Evolutionary conservation across 1,140 invertebrate species (phyloP), one percentile per base, ranked within the genome.

Genomic region (Drosophila pachea): DNA sequence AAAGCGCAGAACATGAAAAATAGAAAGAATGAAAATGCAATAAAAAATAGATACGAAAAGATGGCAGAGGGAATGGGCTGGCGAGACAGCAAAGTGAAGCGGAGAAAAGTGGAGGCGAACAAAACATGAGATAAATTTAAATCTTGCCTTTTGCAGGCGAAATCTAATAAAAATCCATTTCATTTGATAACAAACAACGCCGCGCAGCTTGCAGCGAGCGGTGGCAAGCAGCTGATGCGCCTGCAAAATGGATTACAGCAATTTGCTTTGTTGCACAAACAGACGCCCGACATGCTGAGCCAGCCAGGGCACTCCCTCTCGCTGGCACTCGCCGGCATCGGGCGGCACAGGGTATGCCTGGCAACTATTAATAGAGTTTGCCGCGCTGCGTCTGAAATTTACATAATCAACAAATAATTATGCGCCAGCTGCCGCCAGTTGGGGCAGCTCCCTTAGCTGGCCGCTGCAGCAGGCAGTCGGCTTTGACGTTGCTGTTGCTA

Each of bases 361-460:
- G 64, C 58, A 65, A 76, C 76, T 77, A 82, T 82, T 78, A 81
- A 81, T 74, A 72, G 77, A 77, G 74, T 73, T 64, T 62, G 59
- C 33, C 32, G 36, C 52, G 55, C 50, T 49, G 50, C 12, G 45
- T 35, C 40, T 56, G n/a, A 67, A 71, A 84, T 84, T 84, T 86
- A 74, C 81, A 84, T 84, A 84, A 84, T 84, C 81, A 86, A 84
- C 67, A 84, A 86, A 84, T 84, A 84, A 84, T 84, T 84, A 84
- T 84, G 79, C 81, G 65, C 29, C 81, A 84, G 81, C 74, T 79
- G 76, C 60, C 56, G 59, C 56, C 29, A 33, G 40, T 55, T 42
- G 38, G 52, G 14, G 54, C 65, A 29, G 16, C 43, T 16, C 9
- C 43, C 12, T 54, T 42, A n/a, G 5, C 38, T 42, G 22, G 31